Conservation (phyloP, 1,140 invertebrate genomes). For the Glomeris maerens region DNA sequence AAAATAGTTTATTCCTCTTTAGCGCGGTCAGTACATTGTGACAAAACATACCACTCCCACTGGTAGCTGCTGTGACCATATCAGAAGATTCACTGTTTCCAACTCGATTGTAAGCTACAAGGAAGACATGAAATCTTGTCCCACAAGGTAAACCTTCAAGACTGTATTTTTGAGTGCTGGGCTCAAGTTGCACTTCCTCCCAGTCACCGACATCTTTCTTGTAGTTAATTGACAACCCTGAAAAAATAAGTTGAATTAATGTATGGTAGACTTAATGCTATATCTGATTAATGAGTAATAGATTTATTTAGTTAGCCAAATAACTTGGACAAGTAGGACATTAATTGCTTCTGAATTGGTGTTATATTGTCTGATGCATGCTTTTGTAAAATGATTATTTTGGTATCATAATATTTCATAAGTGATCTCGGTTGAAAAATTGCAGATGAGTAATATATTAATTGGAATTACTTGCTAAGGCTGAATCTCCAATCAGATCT, state of each 20-base stretch:
- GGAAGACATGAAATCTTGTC: constrained; percentile 79
- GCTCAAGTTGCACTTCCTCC: constrained; percentile 40
- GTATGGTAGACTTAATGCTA: neutral
- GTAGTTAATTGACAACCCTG: constrained; percentile 66
- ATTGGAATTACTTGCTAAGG: no score
- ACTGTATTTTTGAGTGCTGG: constrained; percentile 68
- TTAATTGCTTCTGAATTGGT: neutral
- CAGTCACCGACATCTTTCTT: constrained; percentile 85
- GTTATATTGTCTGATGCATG: neutral
- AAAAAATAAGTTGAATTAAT: neutral
- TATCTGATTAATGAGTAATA: neutral
- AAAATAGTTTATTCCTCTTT: neutral
- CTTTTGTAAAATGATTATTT: neutral
- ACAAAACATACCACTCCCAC: neutral
- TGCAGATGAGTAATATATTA: no score
- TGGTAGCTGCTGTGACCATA: neutral
- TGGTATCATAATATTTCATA: no score
- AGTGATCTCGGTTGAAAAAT: no score
- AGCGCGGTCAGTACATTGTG: neutral
- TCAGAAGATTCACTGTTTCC: no score
- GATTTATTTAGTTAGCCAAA: neutral
- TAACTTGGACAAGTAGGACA: neutral
- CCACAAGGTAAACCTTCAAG: constrained; percentile 75
- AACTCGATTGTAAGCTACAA: constrained; percentile 78
- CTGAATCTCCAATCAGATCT: no score